Evolutionary conservation across 2,888 invertebrate species (phyloP).

Genomic region (Ischnus inquisitorius): DNA sequence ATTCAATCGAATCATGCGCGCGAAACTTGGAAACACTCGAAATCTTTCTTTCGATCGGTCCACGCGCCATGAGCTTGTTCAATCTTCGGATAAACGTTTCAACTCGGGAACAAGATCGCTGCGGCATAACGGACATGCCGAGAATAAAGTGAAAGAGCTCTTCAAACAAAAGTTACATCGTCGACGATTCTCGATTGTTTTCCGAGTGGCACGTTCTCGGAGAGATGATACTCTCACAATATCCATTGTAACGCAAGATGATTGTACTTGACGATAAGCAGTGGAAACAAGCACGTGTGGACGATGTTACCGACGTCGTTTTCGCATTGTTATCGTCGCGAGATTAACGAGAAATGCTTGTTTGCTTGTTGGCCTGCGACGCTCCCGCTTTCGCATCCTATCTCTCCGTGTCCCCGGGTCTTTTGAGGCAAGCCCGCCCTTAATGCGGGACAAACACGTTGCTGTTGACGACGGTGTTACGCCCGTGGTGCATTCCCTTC

Average conservation of each 20-base stretch:
- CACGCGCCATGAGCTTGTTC: too few species aligned
- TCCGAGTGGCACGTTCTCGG: too few species aligned
- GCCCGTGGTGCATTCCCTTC: constrained; percentile 62
- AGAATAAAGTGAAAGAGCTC: too few species aligned
- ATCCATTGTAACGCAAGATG: background rate
- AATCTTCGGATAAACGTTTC: too few species aligned
- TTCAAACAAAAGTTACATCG: too few species aligned
- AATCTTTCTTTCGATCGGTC: too few species aligned
- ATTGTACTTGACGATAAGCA: background rate
- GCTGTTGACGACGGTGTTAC: constrained; percentile 67
- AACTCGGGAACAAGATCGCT: too few species aligned
- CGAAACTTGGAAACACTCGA: too few species aligned
- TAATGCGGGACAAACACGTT: constrained; percentile 40
- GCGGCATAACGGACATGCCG: too few species aligned
- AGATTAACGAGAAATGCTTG: constrained; percentile 78
- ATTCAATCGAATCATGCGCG: too few species aligned
- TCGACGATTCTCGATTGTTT: too few species aligned
- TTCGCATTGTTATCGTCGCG: constrained; percentile 74
- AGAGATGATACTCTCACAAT: too few species aligned
- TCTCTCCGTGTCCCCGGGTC: constrained; percentile 1
- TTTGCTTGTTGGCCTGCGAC: constrained; percentile 62
- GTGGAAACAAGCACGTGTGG: background rate
- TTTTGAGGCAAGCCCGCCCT: constrained; percentile 5
- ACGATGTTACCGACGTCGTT: constrained; percentile 10
- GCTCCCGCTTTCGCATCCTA: background rate